These are phyloP conservation scores for Melanophora roralis DNA, from an alignment of 2,888 invertebrate species.

Conservation along the genomic window DNA sequence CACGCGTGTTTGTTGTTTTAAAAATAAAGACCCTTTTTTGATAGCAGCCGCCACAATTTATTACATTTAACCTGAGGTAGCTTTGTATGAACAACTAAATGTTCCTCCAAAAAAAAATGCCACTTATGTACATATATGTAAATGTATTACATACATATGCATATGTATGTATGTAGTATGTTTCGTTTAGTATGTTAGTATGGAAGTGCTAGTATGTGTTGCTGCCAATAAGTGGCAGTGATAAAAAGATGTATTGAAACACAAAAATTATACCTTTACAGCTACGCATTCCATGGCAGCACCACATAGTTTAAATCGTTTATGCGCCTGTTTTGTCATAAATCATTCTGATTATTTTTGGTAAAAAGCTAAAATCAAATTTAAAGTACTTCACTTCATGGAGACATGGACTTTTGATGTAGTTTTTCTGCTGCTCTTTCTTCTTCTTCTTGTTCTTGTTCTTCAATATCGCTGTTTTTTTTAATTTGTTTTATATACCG, in stretches of 20 bases:
- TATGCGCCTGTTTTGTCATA: constrained; percentile 61
- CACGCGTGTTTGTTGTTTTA: constrained; percentile 38
- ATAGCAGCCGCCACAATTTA: constrained; percentile 57
- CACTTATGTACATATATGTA: background rate
- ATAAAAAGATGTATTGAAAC: constrained; percentile 28
- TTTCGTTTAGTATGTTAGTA: too few species aligned
- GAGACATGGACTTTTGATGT: constrained; percentile 26
- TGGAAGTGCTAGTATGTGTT: background rate
- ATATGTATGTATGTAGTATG: background rate
- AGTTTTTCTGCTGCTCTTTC: too few species aligned
- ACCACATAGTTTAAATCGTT: constrained; percentile 39
- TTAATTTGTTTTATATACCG: constrained; percentile 39
- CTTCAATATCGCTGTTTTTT: background rate
- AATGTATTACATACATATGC: background rate
- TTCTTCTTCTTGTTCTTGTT: too few species aligned
- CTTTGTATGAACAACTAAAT: constrained; percentile 28
- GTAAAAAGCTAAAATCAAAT: constrained; percentile 42
- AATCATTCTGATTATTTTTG: constrained; percentile 50
- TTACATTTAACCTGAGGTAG: constrained; percentile 53
- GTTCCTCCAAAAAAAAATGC: constrained; percentile 19
- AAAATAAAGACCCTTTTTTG: constrained; percentile 51
- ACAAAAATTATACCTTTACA: background rate
- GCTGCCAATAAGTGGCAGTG: background rate
- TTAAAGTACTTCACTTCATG: constrained; percentile 46
- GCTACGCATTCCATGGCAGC: background rate